These are phyloP conservation scores for Thecophora atra DNA, from an alignment of 2,888 invertebrate genomes.

Conservation along the genomic window DNA sequence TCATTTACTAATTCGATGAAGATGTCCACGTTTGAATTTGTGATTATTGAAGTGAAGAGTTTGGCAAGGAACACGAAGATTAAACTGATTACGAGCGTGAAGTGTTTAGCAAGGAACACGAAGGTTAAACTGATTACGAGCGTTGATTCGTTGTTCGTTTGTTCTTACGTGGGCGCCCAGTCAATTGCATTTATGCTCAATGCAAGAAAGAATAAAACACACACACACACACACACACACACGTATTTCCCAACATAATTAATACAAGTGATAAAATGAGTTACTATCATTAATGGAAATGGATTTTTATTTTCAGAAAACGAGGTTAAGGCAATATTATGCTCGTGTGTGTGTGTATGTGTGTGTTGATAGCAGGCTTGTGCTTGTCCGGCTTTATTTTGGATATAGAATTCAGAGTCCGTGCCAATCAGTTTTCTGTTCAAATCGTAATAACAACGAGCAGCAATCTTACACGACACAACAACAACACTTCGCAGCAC, in stretches of 20 bases:
- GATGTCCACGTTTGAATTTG: neutral
- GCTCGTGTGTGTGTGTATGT: neutral
- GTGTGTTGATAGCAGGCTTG: no score
- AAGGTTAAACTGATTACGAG: slow-evolving; percentile 30
- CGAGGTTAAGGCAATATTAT: slow-evolving; percentile 15
- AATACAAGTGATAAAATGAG: neutral
- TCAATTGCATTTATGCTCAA: neutral
- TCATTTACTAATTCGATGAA: no score
- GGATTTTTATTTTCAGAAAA: slow-evolving; percentile 24
- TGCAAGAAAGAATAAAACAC: neutral
- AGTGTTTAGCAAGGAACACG: slow-evolving; percentile 1
- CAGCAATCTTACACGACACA: slow-evolving; percentile 10
- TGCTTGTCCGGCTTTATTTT: no score
- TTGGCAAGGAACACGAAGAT: slow-evolving; percentile 21
- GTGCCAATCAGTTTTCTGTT: no score
- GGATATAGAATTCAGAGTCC: no score
- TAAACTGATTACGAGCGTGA: slow-evolving; percentile 19
- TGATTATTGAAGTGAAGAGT: neutral
- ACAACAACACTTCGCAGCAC: slow-evolving; percentile 43
- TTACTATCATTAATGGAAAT: slow-evolving; percentile 10
- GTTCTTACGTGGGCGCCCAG: slow-evolving; percentile 30
- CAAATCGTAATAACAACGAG: neutral
- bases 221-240: slow-evolving; percentile 7
- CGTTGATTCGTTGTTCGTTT: no score
- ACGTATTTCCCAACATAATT: neutral